Evolutionary conservation across 1,140 invertebrate genomes (phyloP), one percentile per base, ranked within the genome.

Genomic region (Eurosta solidaginis): DNA sequence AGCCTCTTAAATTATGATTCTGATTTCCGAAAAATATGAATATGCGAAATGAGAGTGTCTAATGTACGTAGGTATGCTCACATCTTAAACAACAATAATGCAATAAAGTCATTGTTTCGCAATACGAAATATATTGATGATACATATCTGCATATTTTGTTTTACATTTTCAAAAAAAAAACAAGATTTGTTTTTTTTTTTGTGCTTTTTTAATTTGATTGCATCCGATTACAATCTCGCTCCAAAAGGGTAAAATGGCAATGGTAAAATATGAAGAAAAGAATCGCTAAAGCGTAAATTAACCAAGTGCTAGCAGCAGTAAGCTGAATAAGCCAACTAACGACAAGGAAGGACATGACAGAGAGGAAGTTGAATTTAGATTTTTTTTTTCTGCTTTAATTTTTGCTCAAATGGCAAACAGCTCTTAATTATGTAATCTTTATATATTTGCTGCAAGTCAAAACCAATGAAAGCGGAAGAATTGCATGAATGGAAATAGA

Each of bases 341-440:
- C 33, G 7, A 10, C 1, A 7, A 6, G 33, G 59, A 20, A 68
- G 59, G 59, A 68, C 22, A 59, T 59, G 29, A 14, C 2, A 2
- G 6, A n/a, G 33, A 68, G 59, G 59, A 68, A 40, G 59, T 40
- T n/a, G n/a, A n/a, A n/a, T n/a, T n/a, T n/a, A 9, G 17, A 20
- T 27, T 40, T 33, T 59, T 59, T 59, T 27, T 9, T 17, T 68
- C 12, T 68, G n/a, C n/a, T 40, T 40, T 68, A 40, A 40, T 5
- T 22, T 20, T 20, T 40, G 5, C 59, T 7, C 40, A 40, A 12
- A 68, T 40, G 59, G 54, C n/a, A 36, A 63, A 63, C 54, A 63
- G 59, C 59, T 68, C 59, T 68, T 68, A 68, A 68, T 68, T 68
- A 68, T 68, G 59, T 68, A 68, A 68, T 68, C 59, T 40, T 1